These are phyloP conservation scores for Crocuta crocuta DNA, from an alignment of 2,113 vertebrate genomes.

Conservation along the genomic window DNA sequence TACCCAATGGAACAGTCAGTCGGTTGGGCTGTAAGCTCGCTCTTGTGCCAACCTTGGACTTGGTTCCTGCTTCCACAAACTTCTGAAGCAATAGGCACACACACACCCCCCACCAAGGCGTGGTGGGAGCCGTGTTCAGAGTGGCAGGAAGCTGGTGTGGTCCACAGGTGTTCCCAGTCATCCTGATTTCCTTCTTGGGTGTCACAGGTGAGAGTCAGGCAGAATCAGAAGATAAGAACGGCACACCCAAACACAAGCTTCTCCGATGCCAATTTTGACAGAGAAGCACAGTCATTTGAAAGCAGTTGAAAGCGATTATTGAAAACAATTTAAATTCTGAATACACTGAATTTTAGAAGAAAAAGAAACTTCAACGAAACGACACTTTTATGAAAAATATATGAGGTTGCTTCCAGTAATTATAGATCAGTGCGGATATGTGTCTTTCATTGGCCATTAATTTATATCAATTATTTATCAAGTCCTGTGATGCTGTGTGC, in stretches of 20 bases:
- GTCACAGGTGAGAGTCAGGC: background rate
- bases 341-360: constrained; percentile 75
- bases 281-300: background rate
- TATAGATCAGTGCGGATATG: constrained; percentile 72
- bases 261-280: background rate
- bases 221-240: background rate
- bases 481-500: constrained; percentile 67
- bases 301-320: constrained; percentile 68
- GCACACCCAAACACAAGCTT: background rate
- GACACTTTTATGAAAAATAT: constrained; percentile 81
- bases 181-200: too few relatives aligned
- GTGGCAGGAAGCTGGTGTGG: background rate
- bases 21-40: background rate
- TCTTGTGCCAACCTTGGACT: background rate
- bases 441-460: constrained; percentile 82
- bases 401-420: constrained; percentile 84
- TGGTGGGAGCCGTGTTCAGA: rapidly evolving
- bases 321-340: constrained; percentile 72
- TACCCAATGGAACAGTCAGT: background rate
- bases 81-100: background rate
- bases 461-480: constrained; percentile 82
- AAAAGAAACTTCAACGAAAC: constrained; percentile 65
- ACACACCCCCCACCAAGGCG: rapidly evolving
- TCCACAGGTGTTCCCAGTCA: background rate
- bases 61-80: background rate